These are phyloP conservation scores for Proterorhinus semilunaris DNA, from an alignment of 2,113 vertebrate genomes.

Conservation along the genomic window DNA sequence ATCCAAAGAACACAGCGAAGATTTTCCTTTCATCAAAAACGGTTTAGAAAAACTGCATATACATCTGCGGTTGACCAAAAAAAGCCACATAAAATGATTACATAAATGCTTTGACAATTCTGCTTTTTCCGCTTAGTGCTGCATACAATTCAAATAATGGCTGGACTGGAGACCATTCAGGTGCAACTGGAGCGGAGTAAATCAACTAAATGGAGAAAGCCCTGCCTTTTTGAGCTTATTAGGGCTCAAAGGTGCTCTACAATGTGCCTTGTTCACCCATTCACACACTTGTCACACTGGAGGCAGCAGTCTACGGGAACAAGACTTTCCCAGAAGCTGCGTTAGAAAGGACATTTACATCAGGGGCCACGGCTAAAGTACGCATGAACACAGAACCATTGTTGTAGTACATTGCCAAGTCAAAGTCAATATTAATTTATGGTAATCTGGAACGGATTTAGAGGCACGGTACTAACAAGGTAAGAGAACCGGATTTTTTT, in stretches of 20 bases:
- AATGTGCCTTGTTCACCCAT: slow-evolving; percentile 6
- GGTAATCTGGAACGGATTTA: too few species aligned
- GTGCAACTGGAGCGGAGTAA: slow-evolving; percentile 5
- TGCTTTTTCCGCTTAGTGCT: background rate
- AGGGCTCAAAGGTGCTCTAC: slow-evolving; percentile 3
- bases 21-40: background rate
- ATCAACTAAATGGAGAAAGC: slow-evolving; percentile 8
- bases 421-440: too few species aligned
- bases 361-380: background rate
- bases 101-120: background rate
- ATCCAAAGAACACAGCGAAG: slow-evolving; percentile 6
- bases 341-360: background rate
- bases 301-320: slow-evolving; percentile 2
- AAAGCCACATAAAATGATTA: background rate
- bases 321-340: background rate
- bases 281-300: slow-evolving; percentile 6
- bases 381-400: background rate
- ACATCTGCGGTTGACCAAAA: background rate
- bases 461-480: too few species aligned
- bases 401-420: background rate
- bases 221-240: slow-evolving; percentile 9
- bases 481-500: background rate
- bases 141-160: slow-evolving; percentile 2
- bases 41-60: background rate
- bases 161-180: slow-evolving; percentile 3